A percentile compares a stretch with the other conserved stretches of the same genome.
Conservation (phyloP, 2,113 vertebrate species). For the Neodon shergylaensis region DNA sequence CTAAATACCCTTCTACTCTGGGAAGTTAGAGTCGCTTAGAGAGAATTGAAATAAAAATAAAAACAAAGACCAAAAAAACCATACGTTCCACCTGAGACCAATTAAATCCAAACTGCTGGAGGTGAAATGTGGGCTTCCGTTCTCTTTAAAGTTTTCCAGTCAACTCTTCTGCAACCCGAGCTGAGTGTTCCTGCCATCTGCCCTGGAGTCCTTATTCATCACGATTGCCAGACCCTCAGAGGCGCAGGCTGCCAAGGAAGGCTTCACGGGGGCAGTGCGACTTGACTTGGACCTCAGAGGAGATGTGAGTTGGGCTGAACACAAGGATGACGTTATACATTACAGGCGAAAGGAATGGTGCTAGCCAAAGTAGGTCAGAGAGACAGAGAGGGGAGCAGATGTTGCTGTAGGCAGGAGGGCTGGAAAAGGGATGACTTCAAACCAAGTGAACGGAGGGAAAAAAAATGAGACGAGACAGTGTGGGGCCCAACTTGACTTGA, state of each 20-base stretch:
- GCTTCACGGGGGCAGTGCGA: not conserved
- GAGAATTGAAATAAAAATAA: not conserved
- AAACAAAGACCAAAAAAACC: not conserved
- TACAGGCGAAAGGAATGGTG: constrained; percentile 28
- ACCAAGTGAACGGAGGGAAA: constrained; percentile 60
- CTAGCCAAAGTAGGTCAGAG: constrained; percentile 76
- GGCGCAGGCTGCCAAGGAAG: not conserved
- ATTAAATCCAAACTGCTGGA: not conserved
- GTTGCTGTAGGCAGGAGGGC: constrained; percentile 75
- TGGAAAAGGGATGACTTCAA: constrained; percentile 75
- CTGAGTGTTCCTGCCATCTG: accelerated
- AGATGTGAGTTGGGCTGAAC: not conserved
- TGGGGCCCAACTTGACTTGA: constrained; percentile 44
- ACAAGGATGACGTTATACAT: not conserved
- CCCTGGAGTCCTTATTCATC: accelerated
- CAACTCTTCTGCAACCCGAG: accelerated
- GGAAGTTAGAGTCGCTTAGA: not conserved
- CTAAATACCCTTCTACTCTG: not conserved
- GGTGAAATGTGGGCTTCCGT: not conserved
- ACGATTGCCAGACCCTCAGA: accelerated
- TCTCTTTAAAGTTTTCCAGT: not conserved
- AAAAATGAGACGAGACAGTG: constrained; percentile 72
- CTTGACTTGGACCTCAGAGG: not conserved
- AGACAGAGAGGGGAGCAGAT: constrained; percentile 74
- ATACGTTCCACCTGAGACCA: not conserved